Base-by-base conservation (phyloP, 2,113 vertebrate genomes). In the Pelodiscus sinensis region DNA sequence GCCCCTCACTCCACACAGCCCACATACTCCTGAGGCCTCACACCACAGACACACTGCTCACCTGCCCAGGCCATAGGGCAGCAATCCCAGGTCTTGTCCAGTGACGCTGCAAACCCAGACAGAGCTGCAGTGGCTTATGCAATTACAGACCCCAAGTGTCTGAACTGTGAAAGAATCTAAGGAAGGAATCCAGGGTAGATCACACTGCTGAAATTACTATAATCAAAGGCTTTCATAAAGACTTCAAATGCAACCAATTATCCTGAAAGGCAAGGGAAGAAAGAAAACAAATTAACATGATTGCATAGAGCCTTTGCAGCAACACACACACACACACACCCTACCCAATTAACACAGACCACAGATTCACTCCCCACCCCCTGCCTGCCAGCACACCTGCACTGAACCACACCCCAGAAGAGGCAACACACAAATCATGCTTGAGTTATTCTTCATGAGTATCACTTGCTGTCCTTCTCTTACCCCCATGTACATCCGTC, bases 201-300 rank as follows among this genome's bases (percentile, higher is more conserved):
- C 92, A 44, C 27, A 27, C 95, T 86, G 93, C 95, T 77, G 94
- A 94, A 97, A 96, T 96, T 95, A 95, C 96, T 96, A 94, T 96
- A 95, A 96, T 96, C 96, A 96, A 92, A 96, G 94, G 83, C 95
- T 95, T 96, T 92, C 96, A 96, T 95, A 96, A 97, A 96, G 95
- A 90, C 95, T 96, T 94, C 77, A 52, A 95, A 92, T 95, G 94
- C 92, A 95, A 94, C 95, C 95, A 96, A 96, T 96, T 96, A 95
- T 92, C 90, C 95, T 95, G 94, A 96, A 96, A 97, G 94, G 94
- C 94, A 50, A 94, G 94, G 94, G 94, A 96, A 97, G 95, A 93
- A 96, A 96, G 95, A 96, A 97, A 97, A 97, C 96, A 97, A 97
- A 97, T 97, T 96, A 97, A 92, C 73, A 75, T 97, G 96, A 96